Percentiles rank a stretch among this genome's conserved stretches.
phyloP scores from a whole-genome alignment of 2,888 invertebrate genomes.

The Cephus nigrinus region DNA sequence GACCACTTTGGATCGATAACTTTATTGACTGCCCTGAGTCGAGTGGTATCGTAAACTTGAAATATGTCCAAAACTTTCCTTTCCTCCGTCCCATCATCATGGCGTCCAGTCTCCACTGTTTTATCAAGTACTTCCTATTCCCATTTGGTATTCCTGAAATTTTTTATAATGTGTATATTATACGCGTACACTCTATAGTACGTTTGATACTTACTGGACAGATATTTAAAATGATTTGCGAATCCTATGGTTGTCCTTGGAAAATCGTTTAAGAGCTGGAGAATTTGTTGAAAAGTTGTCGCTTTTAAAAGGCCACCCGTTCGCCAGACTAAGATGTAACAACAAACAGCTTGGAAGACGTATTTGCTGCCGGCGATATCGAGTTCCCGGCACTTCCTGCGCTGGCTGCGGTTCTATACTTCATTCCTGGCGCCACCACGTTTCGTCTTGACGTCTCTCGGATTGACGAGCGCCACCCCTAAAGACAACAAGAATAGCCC shows the following conservation, averaged over 20 bases:
- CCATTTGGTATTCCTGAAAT: background rate
- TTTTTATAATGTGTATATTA: background rate
- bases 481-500: slow-evolving; percentile 47
- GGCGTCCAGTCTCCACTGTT: background rate
- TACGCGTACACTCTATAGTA: background rate
- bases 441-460: slow-evolving; percentile 40
- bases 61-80: slow-evolving; percentile 25
- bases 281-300: background rate
- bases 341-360: slow-evolving; percentile 51
- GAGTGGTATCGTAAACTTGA: slow-evolving; percentile 33
- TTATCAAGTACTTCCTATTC: background rate
- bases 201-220: background rate
- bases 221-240: background rate
- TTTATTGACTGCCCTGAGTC: slow-evolving; percentile 22
- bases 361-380: slow-evolving; percentile 51
- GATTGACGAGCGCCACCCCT: slow-evolving; percentile 51
- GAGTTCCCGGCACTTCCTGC: slow-evolving; percentile 56
- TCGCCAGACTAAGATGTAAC: slow-evolving; percentile 46
- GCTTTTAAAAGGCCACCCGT: slow-evolving; percentile 40
- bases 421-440: slow-evolving; percentile 41
- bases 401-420: slow-evolving; percentile 9
- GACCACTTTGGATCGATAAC: slow-evolving; percentile 31
- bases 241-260: background rate
- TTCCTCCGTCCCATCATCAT: background rate
- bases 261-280: background rate